Percentiles rank a stretch among this genome's conserved stretches.
These are phyloP conservation scores for Tinea semifulvella DNA, from an alignment of 2,888 invertebrate genomes.

Conservation along the genomic window DNA sequence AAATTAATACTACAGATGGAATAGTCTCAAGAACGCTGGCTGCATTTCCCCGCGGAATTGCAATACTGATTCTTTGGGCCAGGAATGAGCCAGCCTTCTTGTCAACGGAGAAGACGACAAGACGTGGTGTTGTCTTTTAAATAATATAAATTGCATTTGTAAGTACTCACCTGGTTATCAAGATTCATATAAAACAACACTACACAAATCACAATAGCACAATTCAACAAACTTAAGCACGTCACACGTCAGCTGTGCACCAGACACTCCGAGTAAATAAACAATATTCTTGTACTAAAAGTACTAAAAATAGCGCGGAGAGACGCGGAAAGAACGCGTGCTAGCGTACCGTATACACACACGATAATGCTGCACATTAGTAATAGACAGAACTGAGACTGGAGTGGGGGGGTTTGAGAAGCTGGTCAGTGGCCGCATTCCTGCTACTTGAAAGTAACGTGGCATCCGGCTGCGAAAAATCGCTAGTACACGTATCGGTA, in stretches of 20 bases:
- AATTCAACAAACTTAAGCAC: slow-evolving; percentile 12
- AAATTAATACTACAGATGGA: too few species aligned
- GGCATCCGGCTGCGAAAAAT: slow-evolving; percentile 58
- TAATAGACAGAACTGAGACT: slow-evolving; percentile 20
- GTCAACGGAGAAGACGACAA: too few species aligned
- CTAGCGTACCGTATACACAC: slow-evolving; percentile 10
- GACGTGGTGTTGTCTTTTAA: too few species aligned
- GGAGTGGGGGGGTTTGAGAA: slow-evolving; percentile 35
- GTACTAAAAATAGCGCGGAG: slow-evolving; percentile 10
- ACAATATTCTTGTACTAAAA: too few species aligned
- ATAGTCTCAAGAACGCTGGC: too few species aligned
- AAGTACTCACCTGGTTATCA: slow-evolving; percentile 1
- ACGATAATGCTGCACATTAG: slow-evolving; percentile 13
- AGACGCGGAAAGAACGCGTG: slow-evolving; percentile 9
- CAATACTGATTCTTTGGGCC: too few species aligned
- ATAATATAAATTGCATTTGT: too few species aligned
- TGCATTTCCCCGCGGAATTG: too few species aligned
- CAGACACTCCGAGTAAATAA: slow-evolving; percentile 14
- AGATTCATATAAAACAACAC: slow-evolving; percentile 8
- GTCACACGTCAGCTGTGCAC: slow-evolving; percentile 12
- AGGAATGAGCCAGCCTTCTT: too few species aligned
- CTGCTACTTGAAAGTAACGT: slow-evolving; percentile 59
- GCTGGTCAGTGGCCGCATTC: slow-evolving; percentile 63
- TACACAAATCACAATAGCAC: slow-evolving; percentile 6
- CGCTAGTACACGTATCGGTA: neutral